Percentiles rank a stretch among this genome's conserved stretches.
phyloP scores from a whole-genome alignment of 2,888 invertebrate genomes.

The Conomelus anceps region DNA sequence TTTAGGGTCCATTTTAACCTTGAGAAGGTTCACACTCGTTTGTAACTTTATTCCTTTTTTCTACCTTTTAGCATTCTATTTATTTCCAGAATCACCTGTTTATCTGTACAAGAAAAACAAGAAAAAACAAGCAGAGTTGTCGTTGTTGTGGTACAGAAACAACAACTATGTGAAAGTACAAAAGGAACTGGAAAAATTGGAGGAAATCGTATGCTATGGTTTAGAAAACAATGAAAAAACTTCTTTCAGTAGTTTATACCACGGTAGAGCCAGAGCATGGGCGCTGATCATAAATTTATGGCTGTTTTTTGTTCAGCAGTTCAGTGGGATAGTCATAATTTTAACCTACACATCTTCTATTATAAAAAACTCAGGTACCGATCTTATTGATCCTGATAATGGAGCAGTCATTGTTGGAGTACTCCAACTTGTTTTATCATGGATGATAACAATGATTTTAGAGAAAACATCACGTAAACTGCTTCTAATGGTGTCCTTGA shows the following conservation, averaged over 20 bases:
- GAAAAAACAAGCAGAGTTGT: conserved; percentile 43
- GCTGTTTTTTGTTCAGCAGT: conserved; percentile 43
- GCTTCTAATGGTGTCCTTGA: conserved; percentile 43
- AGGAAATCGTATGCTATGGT: background rate
- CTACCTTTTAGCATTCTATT: conserved; percentile 46
- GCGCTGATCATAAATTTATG: conserved; percentile 41
- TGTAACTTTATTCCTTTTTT: conserved; percentile 46
- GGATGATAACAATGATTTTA: conserved; percentile 36
- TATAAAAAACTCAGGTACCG: conserved; percentile 37
- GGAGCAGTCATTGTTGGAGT: conserved; percentile 44
- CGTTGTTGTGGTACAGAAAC: conserved; percentile 37
- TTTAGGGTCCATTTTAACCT: conserved; percentile 47
- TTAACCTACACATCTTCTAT: conserved; percentile 40
- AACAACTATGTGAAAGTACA: conserved; percentile 30
- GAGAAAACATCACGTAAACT: conserved; percentile 45
- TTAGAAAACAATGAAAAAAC: conserved; percentile 21
- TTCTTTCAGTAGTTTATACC: conserved; percentile 39
- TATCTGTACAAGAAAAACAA: conserved; percentile 45
- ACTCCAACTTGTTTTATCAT: conserved; percentile 40
- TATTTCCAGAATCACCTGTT: conserved; percentile 56
- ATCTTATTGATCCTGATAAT: conserved; percentile 34
- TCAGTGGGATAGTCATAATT: conserved; percentile 44
- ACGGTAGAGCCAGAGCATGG: conserved; percentile 40
- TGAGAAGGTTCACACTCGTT: conserved; percentile 47
- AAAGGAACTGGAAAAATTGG: conserved; percentile 29